A percentile compares a stretch with the other conserved stretches of the same genome.
These are phyloP conservation scores for Mugil cephalus DNA, from an alignment of 2,113 vertebrate genomes.

Conservation along the genomic window DNA sequence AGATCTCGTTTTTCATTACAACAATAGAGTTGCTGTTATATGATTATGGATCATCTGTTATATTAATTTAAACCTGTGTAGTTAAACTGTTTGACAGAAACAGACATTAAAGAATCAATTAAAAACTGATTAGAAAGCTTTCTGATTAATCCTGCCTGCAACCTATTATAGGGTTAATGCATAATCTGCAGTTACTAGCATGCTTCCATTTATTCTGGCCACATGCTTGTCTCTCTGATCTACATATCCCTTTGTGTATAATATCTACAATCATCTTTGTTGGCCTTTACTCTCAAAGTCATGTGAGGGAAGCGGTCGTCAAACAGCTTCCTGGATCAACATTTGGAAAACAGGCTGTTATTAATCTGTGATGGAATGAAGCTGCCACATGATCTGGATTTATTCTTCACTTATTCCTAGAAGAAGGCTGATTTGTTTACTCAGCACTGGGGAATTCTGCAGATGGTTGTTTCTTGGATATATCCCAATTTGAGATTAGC, in stretches of 20 bases:
- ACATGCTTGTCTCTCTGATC: conserved; percentile 20
- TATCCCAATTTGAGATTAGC: conserved; percentile 7
- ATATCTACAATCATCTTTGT: conserved; percentile 13
- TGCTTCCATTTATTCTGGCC: conserved; percentile 1
- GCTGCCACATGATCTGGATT: conserved; percentile 52
- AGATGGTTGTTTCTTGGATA: conserved; percentile 61
- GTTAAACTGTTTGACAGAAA: not conserved
- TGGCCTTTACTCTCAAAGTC: conserved; percentile 31
- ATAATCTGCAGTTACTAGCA: not conserved
- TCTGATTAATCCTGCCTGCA: not conserved
- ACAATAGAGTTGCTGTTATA: not conserved
- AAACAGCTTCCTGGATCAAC: conserved; percentile 46
- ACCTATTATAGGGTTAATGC: not conserved
- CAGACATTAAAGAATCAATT: not conserved
- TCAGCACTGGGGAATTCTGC: conserved; percentile 33
- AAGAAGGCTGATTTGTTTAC: conserved; percentile 47
- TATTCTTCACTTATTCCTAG: conserved; percentile 47
- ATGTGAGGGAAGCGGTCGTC: conserved; percentile 32
- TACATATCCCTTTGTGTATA: conserved; percentile 3
- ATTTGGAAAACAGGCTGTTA: conserved; percentile 55
- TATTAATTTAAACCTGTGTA: not conserved
- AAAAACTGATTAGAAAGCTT: not conserved
- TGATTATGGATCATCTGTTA: not conserved
- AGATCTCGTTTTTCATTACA: not conserved
- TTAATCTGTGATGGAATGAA: conserved; percentile 53